Conservation (phyloP, 2,113 vertebrate genomes). For the Osmerus mordax region DNA sequence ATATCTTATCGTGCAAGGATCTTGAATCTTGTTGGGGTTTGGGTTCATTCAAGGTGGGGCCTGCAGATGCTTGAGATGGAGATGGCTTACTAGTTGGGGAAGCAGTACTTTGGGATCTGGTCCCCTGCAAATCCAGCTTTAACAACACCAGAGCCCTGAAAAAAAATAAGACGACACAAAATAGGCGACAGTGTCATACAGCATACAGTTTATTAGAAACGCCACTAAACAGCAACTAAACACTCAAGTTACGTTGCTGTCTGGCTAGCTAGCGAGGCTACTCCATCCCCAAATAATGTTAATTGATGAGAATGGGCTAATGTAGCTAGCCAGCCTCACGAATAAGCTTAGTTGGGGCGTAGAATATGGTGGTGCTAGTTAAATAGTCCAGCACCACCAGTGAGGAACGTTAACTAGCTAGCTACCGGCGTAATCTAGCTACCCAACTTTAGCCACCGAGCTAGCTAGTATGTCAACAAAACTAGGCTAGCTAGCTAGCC, state of each 20-base stretch:
- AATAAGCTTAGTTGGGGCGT: too few relatives aligned
- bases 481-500: background rate
- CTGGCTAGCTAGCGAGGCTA: background rate
- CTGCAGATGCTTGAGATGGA: background rate
- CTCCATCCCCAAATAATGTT: background rate
- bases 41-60: too few relatives aligned
- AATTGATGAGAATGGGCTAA: too few relatives aligned
- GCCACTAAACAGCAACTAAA: too few relatives aligned
- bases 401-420: background rate
- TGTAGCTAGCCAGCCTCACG: too few relatives aligned
- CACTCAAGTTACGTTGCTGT: background rate
- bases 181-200: background rate
- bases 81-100: slow-evolving; percentile 88
- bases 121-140: slow-evolving; percentile 92
- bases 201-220: too few relatives aligned
- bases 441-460: background rate
- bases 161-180: background rate
- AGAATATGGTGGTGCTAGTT: too few relatives aligned
- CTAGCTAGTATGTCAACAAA: background rate
- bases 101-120: slow-evolving; percentile 93
- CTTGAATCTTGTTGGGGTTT: too few relatives aligned
- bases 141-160: slow-evolving; percentile 85
- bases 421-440: background rate
- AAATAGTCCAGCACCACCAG: too few relatives aligned
- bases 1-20: too few relatives aligned